Base-by-base conservation (phyloP, 2,797 vertebrate species). In the Meriones psammophilus region DNA sequence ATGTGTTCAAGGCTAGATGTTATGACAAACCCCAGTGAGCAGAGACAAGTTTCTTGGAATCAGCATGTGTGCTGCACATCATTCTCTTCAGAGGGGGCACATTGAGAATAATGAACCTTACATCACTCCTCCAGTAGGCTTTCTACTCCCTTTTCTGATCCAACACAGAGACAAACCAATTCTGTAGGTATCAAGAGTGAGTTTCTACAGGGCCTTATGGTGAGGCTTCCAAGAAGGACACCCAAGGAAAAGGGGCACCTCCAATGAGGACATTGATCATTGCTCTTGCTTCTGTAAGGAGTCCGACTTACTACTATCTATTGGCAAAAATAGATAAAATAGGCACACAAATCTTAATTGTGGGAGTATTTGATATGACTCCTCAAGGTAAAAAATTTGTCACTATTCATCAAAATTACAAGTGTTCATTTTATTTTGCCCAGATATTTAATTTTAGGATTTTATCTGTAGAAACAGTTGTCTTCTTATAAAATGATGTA, bases 21-120 rank as follows among this genome's bases (percentile, higher is more conserved):
- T 76, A 50, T 39, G 60, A 56, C 71, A 92, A 96, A 92, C 50
- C 76, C 62, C 88, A 83, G 89, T 0, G 4, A 95, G 85, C 76
- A 69, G 93, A 97, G 89, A 94, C 68, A 76, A 42, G 93, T 91
- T 94, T 89, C 95, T 96, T 93, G 96, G 92, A 94, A 96, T 96
- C 97, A 95, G 77, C 93, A 95, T 89, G 90, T 81, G 90, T 14
- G 46, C 42, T 89, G 83, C 0, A 56, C 78, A 3, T 64, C 0
- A 1, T 83, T 97, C 85, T 89, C 90, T 77, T 80, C 64, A 92
- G 93, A 81, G 78, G 92, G 92, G 33, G 95, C 93, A 69, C 89
- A 89, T 17, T 84, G 88, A 96, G 95, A 96, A 94, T 13, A 96
- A 96, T 79, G 93, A 97, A 97, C 97, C 92, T 95, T 94, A 96